Base-by-base conservation (phyloP, 2,888 invertebrate species). In the Sicus ferrugineus region DNA sequence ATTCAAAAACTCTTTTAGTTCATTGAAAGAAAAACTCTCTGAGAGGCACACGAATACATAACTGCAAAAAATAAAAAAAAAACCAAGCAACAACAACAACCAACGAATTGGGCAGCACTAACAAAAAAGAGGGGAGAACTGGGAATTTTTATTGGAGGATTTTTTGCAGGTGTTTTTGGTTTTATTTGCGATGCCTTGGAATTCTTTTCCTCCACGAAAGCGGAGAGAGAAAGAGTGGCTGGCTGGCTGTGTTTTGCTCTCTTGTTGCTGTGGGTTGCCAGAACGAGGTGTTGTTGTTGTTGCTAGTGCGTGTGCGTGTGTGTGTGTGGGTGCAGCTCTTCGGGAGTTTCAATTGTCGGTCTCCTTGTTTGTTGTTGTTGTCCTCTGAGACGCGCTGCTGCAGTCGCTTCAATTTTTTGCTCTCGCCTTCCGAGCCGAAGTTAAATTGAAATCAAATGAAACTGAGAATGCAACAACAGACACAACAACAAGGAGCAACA, bases 71-170 rank as follows among this genome's bases (percentile, higher is more conserved):
- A 46, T 3, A 11, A 56, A 56, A n/a, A 56, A 54, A 30, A 34
- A 28, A 19, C 14, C 21, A 38, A 7, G 31, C 19, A 67, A 19
- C 23, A 42, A 26, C 34, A 34, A 65, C 31, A 52, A 31, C 23
- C 52, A 65, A 16, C 14, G 23, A 54, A 54, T 54, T 54, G 54
- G 54, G 28, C 16, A 28, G 54, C 31, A 65, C 31, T 19, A 34
- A 65, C 56, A 38, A 42, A 23, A 58, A 58, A 69, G 54, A 69
- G 48, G 69, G 14, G 28, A 52, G 28, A 52, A 69, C 42, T 61
- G 30, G 65, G 61, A 61, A 69, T 65, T 69, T 69, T 69, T 69
- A 69, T 69, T 69, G 69, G 65, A 69, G 59, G 38, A 54, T 23
- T 54, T 54, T 54, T 54, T 54, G 16, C 9, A n/a, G 14, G 14